Base-by-base conservation (phyloP, 2,888 invertebrate species). In the Apodemia duryi region DNA sequence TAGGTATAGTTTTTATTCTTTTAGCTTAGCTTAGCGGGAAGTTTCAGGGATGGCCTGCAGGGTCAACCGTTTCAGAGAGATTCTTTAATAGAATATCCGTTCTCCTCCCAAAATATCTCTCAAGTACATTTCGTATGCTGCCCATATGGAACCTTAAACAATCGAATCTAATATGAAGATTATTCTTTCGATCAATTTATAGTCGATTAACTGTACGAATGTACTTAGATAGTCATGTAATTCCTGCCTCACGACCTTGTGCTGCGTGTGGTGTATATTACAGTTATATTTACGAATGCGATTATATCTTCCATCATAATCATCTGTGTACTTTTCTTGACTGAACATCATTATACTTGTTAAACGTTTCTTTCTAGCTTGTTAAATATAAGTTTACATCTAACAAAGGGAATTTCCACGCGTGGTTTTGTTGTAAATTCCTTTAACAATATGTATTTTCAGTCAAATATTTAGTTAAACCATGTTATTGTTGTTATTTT, bases 311-410 rank as follows among this genome's bases (percentile, higher is more conserved):
- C 60, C 66, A 70, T 67, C 67, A 67, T 70, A 68, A 69, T 69
- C 62, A 64, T 80, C 80, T 80, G 84, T 32, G 57, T 57, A 32
- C 11, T 29, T 10, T 28, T 32, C 29, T 60, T n/a, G 21, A 7
- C 21, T 51, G 49, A 51, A 51, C 49, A 51, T 51, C 49, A 35
- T 60, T 60, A 32, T 32, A 60, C 32, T 6, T 21, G n/a, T 51
- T 51, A 51, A 51, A 51, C 2, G 49, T 51, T 51, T n/a, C 21
- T 51, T 51, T 21, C n/a, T 21, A 51, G 7, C 7, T 51, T 51
- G 49, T 51, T 51, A 21, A 51, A 21, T 21, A 32, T 57, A 32
- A 57, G 6, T 57, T 57, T 28, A 11, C 10, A 2, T 57, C 5
- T 29, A 32, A 57, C 28, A 10, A 57, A 57, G 28, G 57, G 61